Percentiles rank a stretch among this genome's conserved stretches.
Evolutionary conservation across 2,888 invertebrate genomes (phyloP).

Genomic region (Kryphioiulus occultus): DNA sequence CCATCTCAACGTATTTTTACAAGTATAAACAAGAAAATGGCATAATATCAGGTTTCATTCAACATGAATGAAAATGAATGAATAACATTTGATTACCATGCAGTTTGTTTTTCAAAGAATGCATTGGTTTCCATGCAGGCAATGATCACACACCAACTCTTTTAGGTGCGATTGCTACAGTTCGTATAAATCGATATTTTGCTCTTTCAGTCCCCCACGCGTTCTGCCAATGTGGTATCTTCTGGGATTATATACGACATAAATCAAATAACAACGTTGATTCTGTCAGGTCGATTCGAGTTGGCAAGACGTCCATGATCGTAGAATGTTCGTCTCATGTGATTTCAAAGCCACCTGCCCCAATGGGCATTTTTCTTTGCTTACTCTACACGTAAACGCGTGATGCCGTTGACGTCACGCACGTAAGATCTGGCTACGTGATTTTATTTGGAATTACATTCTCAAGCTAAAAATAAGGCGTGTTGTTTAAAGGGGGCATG

Average conservation of each 20-base stretch:
- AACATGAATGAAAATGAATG: too few species aligned
- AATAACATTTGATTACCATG: not conserved
- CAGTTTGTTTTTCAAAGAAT: not conserved
- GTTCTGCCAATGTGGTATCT: not conserved
- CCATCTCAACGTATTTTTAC: too few species aligned
- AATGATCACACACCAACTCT: too few species aligned
- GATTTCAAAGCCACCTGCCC: not conserved
- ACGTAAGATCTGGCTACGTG: not conserved
- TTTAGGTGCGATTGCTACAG: not conserved
- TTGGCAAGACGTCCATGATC: not conserved
- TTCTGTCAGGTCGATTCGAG: not conserved
- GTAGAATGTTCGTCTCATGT: not conserved
- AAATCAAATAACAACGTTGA: not conserved
- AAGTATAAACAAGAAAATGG: too few species aligned
- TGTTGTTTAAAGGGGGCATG: not conserved
- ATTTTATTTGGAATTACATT: not conserved
- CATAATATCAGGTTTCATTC: too few species aligned
- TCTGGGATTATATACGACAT: not conserved
- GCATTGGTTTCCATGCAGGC: not conserved
- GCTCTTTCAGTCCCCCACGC: not conserved
- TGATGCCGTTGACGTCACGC: not conserved
- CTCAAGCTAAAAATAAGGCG: slow-evolving; percentile 31
- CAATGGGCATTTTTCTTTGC: not conserved
- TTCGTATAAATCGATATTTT: not conserved
- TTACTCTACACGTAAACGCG: not conserved